These are phyloP conservation scores for Drosophila yakuba DNA, from an alignment of 1,140 invertebrate genomes.

Conservation along the genomic window DNA sequence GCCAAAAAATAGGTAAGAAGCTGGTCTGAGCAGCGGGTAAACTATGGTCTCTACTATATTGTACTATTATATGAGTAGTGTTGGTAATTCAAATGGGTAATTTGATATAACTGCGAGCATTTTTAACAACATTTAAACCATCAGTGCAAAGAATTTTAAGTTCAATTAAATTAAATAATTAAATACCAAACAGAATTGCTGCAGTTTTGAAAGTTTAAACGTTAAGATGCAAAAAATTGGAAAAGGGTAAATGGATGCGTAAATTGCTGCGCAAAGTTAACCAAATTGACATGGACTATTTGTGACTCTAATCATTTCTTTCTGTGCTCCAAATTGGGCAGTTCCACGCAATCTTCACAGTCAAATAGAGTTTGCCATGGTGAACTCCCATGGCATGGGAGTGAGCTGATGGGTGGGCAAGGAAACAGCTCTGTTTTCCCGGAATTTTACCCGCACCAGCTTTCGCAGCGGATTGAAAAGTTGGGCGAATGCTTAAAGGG, in stretches of 20 bases:
- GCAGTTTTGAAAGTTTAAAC: too few species aligned
- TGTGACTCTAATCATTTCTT: not conserved
- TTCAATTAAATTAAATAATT: too few species aligned
- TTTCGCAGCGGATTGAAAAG: constrained; percentile 35
- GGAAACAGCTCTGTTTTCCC: not conserved
- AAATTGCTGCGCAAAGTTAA: not conserved
- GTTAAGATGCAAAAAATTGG: too few species aligned
- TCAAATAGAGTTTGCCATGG: constrained; percentile 17
- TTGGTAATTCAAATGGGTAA: too few species aligned
- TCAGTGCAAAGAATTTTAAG: too few species aligned
- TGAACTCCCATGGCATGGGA: not conserved
- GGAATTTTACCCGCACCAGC: constrained; percentile 3
- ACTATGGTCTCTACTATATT: not conserved
- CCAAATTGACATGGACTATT: not conserved
- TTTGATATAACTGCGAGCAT: too few species aligned
- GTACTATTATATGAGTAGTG: too few species aligned
- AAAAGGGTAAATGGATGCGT: not conserved
- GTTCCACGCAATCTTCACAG: constrained; percentile 5
- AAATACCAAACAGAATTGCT: too few species aligned
- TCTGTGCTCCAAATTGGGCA: constrained; percentile 21
- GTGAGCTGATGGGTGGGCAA: too few species aligned
- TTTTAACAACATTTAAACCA: too few species aligned
- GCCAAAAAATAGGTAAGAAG: not conserved
- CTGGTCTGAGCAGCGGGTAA: not conserved
- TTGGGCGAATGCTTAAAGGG: constrained; percentile 46